A percentile compares a stretch with the other conserved stretches of the same genome.
phyloP scores from a whole-genome alignment of 1,140 invertebrate species.

The Cyclargus thomasi region DNA sequence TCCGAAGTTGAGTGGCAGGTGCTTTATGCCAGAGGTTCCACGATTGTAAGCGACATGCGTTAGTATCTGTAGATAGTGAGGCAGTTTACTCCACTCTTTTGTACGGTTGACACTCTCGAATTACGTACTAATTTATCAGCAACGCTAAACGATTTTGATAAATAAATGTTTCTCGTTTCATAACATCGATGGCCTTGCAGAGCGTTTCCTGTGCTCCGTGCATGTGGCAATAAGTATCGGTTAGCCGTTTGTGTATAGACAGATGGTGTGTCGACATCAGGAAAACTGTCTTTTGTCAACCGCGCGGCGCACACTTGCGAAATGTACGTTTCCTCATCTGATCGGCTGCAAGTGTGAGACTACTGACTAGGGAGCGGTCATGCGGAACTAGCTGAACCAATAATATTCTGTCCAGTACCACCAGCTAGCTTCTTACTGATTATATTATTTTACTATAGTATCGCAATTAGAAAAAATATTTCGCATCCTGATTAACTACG shows the following conservation, averaged over 20 bases:
- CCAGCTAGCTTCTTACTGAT: not conserved
- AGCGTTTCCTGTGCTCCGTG: not conserved
- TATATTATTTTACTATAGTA: not conserved
- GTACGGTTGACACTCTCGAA: no score
- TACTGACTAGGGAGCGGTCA: not conserved
- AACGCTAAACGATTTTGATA: not conserved
- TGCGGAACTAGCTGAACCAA: not conserved
- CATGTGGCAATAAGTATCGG: not conserved
- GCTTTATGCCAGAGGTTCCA: no score
- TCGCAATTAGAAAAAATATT: not conserved
- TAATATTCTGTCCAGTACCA: not conserved
- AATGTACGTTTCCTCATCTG: not conserved
- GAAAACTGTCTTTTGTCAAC: not conserved
- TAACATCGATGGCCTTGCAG: not conserved
- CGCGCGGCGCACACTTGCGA: not conserved
- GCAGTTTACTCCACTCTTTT: no score
- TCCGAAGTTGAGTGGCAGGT: no score
- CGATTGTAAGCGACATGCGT: no score
- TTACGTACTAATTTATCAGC: not conserved
- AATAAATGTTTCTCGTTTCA: not conserved
- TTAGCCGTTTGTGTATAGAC: not conserved
- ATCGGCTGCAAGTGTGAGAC: not conserved
- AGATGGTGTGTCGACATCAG: not conserved
- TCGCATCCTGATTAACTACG: not conserved
- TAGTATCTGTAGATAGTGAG: no score